Evolutionary conservation across 1,140 invertebrate genomes (phyloP), one percentile per base, ranked within the genome.

Genomic region (Listronotus oregonensis): DNA sequence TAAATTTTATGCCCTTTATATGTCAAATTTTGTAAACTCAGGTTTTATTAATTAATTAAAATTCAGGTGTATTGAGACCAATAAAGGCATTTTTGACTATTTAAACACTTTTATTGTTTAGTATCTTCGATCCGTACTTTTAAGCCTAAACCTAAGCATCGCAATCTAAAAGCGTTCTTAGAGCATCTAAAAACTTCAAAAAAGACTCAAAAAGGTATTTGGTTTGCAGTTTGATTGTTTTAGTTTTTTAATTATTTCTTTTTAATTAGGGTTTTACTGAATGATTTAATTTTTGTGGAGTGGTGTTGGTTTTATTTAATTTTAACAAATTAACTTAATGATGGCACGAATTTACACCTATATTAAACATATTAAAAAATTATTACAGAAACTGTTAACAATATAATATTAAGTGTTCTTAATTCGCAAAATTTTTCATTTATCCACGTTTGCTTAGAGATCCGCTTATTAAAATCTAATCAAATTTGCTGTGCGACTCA

Each of bases 131-230:
- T 10, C 31, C 49, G 49, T 51, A 21, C 21, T 27, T 51, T 51
- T 31, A 51, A 14, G 31, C 17, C 18, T 51, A 27, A 34, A 14
- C 49, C 14, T 34, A 51, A 21, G 27, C 31, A 31, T 31, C 18
- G 18, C 40, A 52, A 54, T 49, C 39, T 63, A 9, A 54, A n/a
- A 8, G 49, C 39, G 17, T 64, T 64, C 34, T 57, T 64, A 56
- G 15, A 27, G 10, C 17, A 49, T 42, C 34, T 56, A n/a, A 43
- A 32, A 32, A 40, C 15, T 12, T 62, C 60, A 10, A 42, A 49
- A n/a, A 32, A 31, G 12, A 43, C 52, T 14, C 52, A 18, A 37
- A 39, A 56, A 64, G 62, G 62, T 64, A 64, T 56, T 37, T n/a
- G 12, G 9, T 46, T 46, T 46, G 10, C 49, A 12, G 49, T 51